A percentile compares a stretch with the other conserved stretches of the same genome.
phyloP scores from a whole-genome alignment of 2,797 vertebrate species.

The Okamejei kenojei region DNA sequence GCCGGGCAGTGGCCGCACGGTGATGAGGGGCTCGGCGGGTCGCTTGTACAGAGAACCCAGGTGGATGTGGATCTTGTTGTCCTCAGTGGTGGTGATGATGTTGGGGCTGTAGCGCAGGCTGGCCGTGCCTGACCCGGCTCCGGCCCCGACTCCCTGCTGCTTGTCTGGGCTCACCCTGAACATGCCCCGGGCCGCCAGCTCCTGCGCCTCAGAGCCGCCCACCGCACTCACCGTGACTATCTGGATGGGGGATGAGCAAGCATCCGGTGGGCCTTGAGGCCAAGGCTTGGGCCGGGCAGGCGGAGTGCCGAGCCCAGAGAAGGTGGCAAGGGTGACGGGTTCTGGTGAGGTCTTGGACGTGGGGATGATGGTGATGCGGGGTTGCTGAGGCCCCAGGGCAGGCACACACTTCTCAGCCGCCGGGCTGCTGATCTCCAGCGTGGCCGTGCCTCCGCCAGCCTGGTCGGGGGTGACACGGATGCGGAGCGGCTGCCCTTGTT shows the following conservation, averaged over 20 bases:
- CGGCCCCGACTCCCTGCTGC: constrained; percentile 44
- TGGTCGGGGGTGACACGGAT: constrained; percentile 88
- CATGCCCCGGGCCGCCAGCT: constrained; percentile 66
- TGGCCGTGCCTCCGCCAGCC: constrained; percentile 74
- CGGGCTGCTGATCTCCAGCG: constrained; percentile 88
- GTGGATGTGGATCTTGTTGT: constrained; percentile 97
- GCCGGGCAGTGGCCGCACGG: constrained; percentile 64
- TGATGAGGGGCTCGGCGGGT: constrained; percentile 56
- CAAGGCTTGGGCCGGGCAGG: too few species aligned
- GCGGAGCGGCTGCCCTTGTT: constrained; percentile 78
- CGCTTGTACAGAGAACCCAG: constrained; percentile 79
- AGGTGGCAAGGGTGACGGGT: constrained; percentile 84
- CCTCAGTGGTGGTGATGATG: constrained; percentile 86
- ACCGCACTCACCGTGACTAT: constrained; percentile 82
- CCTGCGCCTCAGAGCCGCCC: constrained; percentile 65
- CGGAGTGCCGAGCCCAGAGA: constrained; percentile 74
- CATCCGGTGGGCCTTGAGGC: constrained; percentile 51
- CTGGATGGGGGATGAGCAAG: constrained; percentile 74
- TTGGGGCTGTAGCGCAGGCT: constrained; percentile 72
- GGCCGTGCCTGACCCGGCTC: constrained; percentile 41
- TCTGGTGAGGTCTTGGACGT: constrained; percentile 78
- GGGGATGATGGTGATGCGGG: constrained; percentile 79
- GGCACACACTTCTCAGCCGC: constrained; percentile 87
- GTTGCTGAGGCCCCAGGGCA: constrained; percentile 42
- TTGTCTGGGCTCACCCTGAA: constrained; percentile 81